Percentiles rank a stretch among this genome's conserved stretches.
phyloP scores from a whole-genome alignment of 2,113 vertebrate species.

The Lagopus leucura region DNA sequence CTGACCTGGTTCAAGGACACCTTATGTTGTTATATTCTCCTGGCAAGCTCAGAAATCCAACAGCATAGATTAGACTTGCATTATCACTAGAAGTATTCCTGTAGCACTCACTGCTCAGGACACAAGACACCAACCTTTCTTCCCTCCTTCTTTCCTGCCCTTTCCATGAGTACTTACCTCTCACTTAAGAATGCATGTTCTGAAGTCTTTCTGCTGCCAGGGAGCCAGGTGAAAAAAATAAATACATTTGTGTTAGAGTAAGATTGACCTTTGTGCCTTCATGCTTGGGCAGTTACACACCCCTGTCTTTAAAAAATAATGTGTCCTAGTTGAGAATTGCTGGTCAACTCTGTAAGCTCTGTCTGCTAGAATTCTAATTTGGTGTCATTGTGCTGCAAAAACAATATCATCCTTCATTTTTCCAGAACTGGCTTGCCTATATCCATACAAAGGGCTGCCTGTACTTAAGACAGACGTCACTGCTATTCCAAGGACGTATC shows the following conservation, averaged over 20 bases:
- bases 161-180: not conserved
- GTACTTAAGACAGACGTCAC: not conserved
- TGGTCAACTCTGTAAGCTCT: not conserved
- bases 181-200: too few relatives aligned
- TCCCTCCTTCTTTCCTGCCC: not conserved
- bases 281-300: not conserved
- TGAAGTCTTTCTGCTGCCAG: not conserved
- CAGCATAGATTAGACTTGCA: not conserved
- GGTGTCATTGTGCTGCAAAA: not conserved
- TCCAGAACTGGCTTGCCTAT: not conserved
- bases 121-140: not conserved
- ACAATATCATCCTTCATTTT: not conserved
- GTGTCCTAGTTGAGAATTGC: not conserved
- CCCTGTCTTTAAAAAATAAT: not conserved
- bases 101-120: not conserved
- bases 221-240: not conserved
- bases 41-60: constrained; percentile 11
- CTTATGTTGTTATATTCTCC: not conserved
- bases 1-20: not conserved
- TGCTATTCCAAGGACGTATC: not conserved
- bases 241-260: not conserved
- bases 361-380: not conserved
- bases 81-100: not conserved
- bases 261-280: not conserved
- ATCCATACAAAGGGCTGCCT: not conserved